Base-by-base conservation (phyloP, 53 echinoderm and acorn worm species). In the Pentamera pediparva region DNA sequence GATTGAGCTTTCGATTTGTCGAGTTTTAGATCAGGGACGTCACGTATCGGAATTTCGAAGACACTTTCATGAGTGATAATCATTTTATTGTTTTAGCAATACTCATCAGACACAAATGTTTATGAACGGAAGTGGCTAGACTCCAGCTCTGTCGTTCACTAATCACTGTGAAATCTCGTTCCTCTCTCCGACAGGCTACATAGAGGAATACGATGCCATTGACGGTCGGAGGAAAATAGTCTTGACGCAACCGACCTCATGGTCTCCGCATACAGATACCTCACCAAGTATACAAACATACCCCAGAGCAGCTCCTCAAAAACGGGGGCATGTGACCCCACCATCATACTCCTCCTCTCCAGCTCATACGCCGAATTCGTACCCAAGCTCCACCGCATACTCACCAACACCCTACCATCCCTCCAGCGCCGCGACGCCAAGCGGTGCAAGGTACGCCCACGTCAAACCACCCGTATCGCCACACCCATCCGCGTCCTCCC, bases 191-290 rank as follows among this genome's bases (percentile, higher is more conserved):
- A 43, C 65, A 65, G 65, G 41, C 26, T 65, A 65, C 65, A 65
- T 45, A 5, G 65, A 65, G 41, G 65, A 65, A 28, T 65, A 65
- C 26, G 65, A 64, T 35, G 39, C 36, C n/a, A 35, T 40, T 12
- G 64, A 64, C 21, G 64, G 64, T 22, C n/a, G 64, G 37, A 37
- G 64, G 39, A 64, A 64, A 35, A 64, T 64, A n/a, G 64, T 64
- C 9, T 40, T 64, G 37, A 64, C 64, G 36, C 64, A 64, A 38
- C 64, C 64, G 24, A 38, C 39, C 7, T 32, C 36, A n/a, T 64
- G 64, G 64, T 37, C 64, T 6, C 64, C 64, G 26, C 58, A 57
- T 57, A n/a, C n/a, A n/a, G 21, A 49, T 5, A 10, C 64, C 8
- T 64, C 64, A 10, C 64, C 64, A 2, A 17, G 26, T 12, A 64